These are phyloP conservation scores for Dicranocentrus wangi DNA, from an alignment of 2,888 invertebrate species.

Conservation along the genomic window DNA sequence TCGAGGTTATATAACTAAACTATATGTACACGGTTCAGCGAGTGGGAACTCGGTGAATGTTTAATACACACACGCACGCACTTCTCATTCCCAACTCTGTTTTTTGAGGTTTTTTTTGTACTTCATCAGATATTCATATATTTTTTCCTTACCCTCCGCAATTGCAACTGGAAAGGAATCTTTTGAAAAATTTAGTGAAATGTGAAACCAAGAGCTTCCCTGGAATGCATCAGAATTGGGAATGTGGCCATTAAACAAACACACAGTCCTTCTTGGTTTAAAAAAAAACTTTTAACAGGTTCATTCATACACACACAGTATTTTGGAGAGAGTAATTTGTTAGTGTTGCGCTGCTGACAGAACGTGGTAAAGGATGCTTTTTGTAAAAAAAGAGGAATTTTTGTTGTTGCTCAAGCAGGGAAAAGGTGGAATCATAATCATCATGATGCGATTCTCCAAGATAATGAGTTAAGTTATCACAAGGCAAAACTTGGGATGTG, in stretches of 20 bases:
- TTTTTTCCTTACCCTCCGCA: too few relatives aligned
- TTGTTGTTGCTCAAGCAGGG: neutral
- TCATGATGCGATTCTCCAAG: constrained; percentile 23
- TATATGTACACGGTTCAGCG: too few relatives aligned
- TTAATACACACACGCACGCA: too few relatives aligned
- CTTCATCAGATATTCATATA: too few relatives aligned
- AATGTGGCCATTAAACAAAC: neutral
- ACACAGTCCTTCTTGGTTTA: too few relatives aligned
- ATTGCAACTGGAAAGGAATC: too few relatives aligned
- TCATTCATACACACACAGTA: neutral
- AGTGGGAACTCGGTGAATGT: too few relatives aligned
- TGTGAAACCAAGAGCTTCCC: constrained; percentile 39
- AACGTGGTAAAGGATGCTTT: constrained; percentile 10
- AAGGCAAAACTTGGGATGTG: constrained; percentile 38
- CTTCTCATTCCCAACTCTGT: too few relatives aligned
- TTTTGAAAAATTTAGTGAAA: constrained; percentile 47
- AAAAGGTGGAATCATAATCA: constrained; percentile 26
- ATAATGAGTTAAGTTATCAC: constrained; percentile 54
- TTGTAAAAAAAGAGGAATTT: neutral
- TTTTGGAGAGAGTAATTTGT: constrained; percentile 45
- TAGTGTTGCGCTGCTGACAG: constrained; percentile 36
- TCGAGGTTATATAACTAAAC: too few relatives aligned
- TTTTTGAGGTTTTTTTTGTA: too few relatives aligned
- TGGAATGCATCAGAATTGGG: constrained; percentile 22
- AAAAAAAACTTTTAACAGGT: neutral